Evolutionary conservation across 2,888 invertebrate species (phyloP).

Genomic region (Magallana nippona): DNA sequence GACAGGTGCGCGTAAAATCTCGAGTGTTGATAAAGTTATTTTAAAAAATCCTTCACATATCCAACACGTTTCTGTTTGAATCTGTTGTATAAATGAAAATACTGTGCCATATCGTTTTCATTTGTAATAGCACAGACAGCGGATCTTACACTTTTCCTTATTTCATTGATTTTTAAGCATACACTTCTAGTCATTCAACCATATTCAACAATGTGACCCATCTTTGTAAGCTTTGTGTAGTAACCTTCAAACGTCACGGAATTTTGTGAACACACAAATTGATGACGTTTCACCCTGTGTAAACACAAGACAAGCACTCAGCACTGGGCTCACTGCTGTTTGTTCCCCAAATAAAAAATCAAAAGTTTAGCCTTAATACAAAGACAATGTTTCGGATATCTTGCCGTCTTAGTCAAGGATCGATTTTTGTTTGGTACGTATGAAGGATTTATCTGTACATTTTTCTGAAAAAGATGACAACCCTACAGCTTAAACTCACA

Average conservation of each 20-base stretch:
- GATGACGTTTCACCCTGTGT: slow-evolving; percentile 25
- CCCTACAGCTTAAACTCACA: no score
- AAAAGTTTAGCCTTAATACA: not conserved
- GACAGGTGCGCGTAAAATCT: slow-evolving; percentile 34
- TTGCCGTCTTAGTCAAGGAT: no score
- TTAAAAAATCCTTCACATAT: not conserved
- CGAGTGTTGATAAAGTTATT: not conserved
- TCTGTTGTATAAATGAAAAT: slow-evolving; percentile 30
- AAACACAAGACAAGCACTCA: not conserved
- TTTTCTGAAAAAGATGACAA: no score
- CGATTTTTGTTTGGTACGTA: no score
- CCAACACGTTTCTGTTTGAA: slow-evolving; percentile 6
- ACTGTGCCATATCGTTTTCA: slow-evolving; percentile 29
- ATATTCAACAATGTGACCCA: slow-evolving; percentile 18
- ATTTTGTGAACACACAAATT: slow-evolving; percentile 36
- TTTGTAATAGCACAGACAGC: not conserved
- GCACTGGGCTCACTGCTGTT: no score
- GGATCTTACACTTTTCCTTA: not conserved
- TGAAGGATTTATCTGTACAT: no score
- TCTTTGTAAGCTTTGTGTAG: slow-evolving; percentile 57
- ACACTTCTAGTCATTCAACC: slow-evolving; percentile 11
- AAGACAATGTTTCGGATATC: not conserved
- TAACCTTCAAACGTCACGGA: slow-evolving; percentile 55
- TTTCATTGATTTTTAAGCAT: slow-evolving; percentile 13
- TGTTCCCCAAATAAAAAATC: not conserved